Percentiles rank a stretch among this genome's conserved stretches.
Evolutionary conservation across 2,113 vertebrate genomes (phyloP).

Genomic region (Indri indri): DNA sequence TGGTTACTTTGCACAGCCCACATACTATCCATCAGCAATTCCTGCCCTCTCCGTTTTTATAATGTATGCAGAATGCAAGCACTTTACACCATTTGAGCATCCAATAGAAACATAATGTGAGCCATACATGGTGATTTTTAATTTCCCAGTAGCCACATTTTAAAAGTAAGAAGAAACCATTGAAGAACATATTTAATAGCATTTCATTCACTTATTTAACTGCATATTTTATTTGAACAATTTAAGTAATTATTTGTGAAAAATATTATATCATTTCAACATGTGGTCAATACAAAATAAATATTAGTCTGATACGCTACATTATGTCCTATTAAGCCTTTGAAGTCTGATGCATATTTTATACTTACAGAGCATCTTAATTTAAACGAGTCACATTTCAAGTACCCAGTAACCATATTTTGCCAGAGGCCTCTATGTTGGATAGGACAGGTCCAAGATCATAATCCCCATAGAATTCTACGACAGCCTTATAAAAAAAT

Average conservation of each 20-base stretch:
- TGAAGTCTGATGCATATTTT: not conserved
- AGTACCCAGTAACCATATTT: not conserved
- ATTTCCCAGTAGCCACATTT: not conserved
- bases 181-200: not conserved
- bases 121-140: not conserved
- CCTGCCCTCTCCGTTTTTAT: not conserved
- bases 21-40: not conserved
- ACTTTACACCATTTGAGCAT: not conserved
- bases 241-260: not conserved
- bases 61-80: not conserved
- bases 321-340: not conserved
- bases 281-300: not conserved
- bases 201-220: not conserved
- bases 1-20: not conserved
- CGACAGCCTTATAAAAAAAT: not conserved
- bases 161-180: not conserved
- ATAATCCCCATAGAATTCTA: not conserved
- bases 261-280: not conserved
- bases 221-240: not conserved
- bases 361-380: not conserved
- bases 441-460: not conserved
- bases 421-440: not conserved
- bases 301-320: not conserved
- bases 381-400: not conserved
- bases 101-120: not conserved